Evolutionary conservation across 2,797 vertebrate species (phyloP).

Genomic region (Gobionotothen gibberifrons): DNA sequence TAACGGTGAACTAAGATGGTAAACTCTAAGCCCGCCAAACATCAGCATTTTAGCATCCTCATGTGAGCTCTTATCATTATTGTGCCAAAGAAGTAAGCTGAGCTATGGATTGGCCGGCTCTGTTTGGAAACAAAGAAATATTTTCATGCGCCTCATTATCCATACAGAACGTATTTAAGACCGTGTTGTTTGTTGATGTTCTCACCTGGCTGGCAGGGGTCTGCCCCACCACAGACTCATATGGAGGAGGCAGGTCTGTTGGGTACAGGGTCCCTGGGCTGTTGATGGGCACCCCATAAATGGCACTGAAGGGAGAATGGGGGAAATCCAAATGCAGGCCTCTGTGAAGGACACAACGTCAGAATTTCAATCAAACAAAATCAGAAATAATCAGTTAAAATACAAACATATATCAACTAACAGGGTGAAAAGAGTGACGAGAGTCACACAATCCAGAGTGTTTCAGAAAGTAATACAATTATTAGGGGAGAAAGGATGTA

Average conservation of each 20-base stretch:
- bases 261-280: constrained; percentile 94
- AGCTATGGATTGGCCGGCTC: too few species aligned
- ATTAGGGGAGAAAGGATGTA: constrained; percentile 8
- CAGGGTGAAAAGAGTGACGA: constrained; percentile 10
- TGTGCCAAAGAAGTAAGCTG: not conserved
- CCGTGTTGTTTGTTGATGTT: not conserved
- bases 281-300: constrained; percentile 94
- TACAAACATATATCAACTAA: not conserved
- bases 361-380: constrained; percentile 19
- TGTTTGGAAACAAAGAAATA: too few species aligned
- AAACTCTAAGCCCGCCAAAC: not conserved
- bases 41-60: not conserved
- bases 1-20: not conserved
- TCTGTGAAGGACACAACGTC: constrained; percentile 77
- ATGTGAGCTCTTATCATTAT: not conserved
- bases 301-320: constrained; percentile 91
- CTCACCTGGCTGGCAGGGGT: constrained; percentile 90
- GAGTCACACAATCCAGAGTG: too few species aligned
- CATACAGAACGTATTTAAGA: not conserved
- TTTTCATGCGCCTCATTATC: too few species aligned
- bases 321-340: constrained; percentile 93
- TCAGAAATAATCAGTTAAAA: not conserved
- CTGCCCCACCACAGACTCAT: constrained; percentile 94
- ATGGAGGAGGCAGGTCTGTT: constrained; percentile 95
- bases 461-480: constrained; percentile 4